Conservation (phyloP, 1,140 invertebrate genomes). For the Bombus breviceps region DNA sequence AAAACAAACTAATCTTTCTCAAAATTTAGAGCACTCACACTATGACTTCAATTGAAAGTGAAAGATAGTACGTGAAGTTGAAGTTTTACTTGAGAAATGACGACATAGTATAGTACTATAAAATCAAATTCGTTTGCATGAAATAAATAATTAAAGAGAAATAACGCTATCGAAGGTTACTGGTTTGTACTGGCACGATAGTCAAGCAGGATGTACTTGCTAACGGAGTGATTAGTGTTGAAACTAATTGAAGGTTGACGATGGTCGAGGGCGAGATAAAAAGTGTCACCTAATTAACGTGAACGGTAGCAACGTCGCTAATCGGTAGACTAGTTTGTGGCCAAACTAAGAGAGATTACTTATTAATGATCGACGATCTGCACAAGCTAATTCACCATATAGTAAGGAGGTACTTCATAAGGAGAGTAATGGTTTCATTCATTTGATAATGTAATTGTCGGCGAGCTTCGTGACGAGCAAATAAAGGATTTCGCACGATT, state of each 20-base stretch:
- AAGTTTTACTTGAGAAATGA: too few relatives aligned
- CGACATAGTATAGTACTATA: not conserved
- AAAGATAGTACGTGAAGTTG: not conserved
- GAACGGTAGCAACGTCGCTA: conserved; percentile 35
- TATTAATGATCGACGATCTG: conserved; percentile 58
- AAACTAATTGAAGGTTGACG: conserved; percentile 50
- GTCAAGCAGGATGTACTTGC: conserved; percentile 39
- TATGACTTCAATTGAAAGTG: not conserved
- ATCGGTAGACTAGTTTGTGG: conserved; percentile 29
- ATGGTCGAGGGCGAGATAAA: conserved; percentile 41
- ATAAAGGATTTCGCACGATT: conserved; percentile 23
- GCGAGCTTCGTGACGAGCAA: not conserved
- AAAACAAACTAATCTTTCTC: not conserved
- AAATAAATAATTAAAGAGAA: not conserved
- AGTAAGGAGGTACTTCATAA: not conserved
- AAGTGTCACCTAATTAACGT: conserved; percentile 61
- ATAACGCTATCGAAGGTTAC: not conserved
- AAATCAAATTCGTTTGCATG: not conserved
- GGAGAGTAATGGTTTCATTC: conserved; percentile 32
- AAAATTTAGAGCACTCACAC: not conserved
- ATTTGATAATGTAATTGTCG: conserved; percentile 51
- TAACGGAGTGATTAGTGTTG: conserved; percentile 41
- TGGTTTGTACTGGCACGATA: not conserved
- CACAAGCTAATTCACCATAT: not conserved
- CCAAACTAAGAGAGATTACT: conserved; percentile 47